These are phyloP conservation scores for Anas bernieri DNA, from an alignment of 2,797 vertebrate species.

Conservation along the genomic window DNA sequence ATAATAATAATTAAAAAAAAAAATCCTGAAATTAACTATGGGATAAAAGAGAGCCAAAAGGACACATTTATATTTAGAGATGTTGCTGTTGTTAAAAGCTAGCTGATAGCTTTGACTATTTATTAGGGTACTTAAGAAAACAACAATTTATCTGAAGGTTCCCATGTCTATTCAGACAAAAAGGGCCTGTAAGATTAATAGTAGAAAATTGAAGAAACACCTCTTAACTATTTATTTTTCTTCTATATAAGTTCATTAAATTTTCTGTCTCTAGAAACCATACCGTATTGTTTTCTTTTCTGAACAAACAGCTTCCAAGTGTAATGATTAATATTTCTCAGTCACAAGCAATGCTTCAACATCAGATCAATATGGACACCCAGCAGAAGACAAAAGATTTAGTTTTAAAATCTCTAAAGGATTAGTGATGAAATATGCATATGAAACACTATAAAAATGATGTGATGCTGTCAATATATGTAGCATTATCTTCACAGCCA, in stretches of 20 bases:
- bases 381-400: slow-evolving; percentile 11
- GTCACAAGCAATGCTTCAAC: neutral
- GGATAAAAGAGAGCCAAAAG: neutral
- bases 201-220: neutral
- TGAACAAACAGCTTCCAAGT: slow-evolving; percentile 18
- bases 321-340: slow-evolving; percentile 7
- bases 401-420: neutral
- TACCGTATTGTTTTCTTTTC: neutral
- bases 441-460: neutral
- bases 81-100: neutral
- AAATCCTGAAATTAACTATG: neutral
- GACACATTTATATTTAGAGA: neutral
- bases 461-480: neutral
- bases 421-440: slow-evolving; percentile 4
- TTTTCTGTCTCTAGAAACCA: slow-evolving; percentile 15
- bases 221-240: neutral
- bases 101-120: neutral
- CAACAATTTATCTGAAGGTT: neutral
- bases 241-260: neutral
- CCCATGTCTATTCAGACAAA: neutral
- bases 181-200: neutral
- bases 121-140: neutral
- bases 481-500: neutral
- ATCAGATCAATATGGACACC: slow-evolving; percentile 21
- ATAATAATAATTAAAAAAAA: no score